Conservation (phyloP, 1,140 invertebrate genomes). For the Lasioglossum albipes region DNA sequence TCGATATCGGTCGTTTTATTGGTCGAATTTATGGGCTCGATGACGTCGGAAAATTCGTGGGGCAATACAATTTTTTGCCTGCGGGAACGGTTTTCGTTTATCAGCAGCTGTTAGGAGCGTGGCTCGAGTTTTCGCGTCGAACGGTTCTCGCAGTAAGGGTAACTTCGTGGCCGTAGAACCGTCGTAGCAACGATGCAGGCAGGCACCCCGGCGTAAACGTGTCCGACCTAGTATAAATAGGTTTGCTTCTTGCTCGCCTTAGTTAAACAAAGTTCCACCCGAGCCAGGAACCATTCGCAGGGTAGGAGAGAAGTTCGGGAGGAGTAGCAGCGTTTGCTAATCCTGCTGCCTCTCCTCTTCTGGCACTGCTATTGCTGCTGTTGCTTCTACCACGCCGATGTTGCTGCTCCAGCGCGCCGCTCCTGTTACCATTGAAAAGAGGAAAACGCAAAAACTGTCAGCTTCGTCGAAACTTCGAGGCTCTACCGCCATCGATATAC, state of each 20-base stretch:
- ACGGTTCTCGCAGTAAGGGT: not conserved
- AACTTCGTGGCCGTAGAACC: not conserved
- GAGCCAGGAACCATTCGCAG: not conserved
- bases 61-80: not conserved
- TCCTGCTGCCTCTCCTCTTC: not conserved
- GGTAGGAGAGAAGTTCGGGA: not conserved
- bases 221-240: conserved; percentile 6
- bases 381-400: not conserved
- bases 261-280: conserved; percentile 2
- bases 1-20: no score
- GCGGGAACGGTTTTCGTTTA: not conserved
- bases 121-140: not conserved
- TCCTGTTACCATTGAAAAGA: not conserved
- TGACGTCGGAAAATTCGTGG: not conserved
- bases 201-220: not conserved
- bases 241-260: conserved; percentile 1
- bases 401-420: not conserved
- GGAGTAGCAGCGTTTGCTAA: not conserved
- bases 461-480: not conserved
- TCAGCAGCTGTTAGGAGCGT: not conserved
- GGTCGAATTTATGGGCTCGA: not conserved
- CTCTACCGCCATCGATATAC: not conserved
- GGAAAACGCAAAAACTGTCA: not conserved
- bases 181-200: not conserved
- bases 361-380: not conserved